A percentile compares a stretch with the other conserved stretches of the same genome.
Evolutionary conservation across 1,140 invertebrate species (phyloP).

Genomic region (Drosophila kurseongensis): DNA sequence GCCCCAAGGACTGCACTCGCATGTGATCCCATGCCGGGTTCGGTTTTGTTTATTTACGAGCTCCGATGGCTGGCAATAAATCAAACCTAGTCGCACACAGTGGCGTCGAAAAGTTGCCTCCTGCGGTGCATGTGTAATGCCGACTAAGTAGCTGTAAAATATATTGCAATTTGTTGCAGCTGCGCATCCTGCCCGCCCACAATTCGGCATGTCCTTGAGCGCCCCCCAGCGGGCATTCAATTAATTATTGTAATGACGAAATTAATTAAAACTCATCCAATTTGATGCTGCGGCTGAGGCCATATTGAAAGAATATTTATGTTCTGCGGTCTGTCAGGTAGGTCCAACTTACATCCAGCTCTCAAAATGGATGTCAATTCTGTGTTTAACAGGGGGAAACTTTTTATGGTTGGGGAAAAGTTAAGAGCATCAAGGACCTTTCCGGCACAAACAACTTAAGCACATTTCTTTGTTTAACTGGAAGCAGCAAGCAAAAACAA

Average conservation of each 20-base stretch:
- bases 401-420: conserved; percentile 28
- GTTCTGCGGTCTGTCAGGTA: conserved; percentile 32
- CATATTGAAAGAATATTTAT: conserved; percentile 55
- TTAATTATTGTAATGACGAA: conserved; percentile 75
- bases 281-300: conserved; percentile 42
- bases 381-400: conserved; percentile 26
- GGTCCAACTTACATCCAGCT: background rate
- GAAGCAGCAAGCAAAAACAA: conserved; percentile 53
- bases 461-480: conserved; percentile 40
- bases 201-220: conserved; percentile 34
- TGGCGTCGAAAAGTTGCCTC: conserved; percentile 47
- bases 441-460: conserved; percentile 58
- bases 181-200: conserved; percentile 12
- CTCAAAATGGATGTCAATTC: conserved; percentile 24
- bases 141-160: conserved; percentile 52
- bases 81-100: conserved; percentile 51
- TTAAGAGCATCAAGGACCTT: conserved; percentile 67
- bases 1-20: conserved; percentile 8
- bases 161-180: conserved; percentile 68
- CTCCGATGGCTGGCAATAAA: conserved; percentile 47
- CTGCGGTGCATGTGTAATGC: conserved; percentile 40
- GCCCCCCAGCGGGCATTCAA: conserved; percentile 45
- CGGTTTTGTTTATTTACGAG: conserved; percentile 45
- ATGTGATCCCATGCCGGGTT: conserved; percentile 21
- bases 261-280: conserved; percentile 72